Evolutionary conservation across 1,140 invertebrate genomes (phyloP), one percentile per base, ranked within the genome.

Genomic region (Centruroides vittatus): DNA sequence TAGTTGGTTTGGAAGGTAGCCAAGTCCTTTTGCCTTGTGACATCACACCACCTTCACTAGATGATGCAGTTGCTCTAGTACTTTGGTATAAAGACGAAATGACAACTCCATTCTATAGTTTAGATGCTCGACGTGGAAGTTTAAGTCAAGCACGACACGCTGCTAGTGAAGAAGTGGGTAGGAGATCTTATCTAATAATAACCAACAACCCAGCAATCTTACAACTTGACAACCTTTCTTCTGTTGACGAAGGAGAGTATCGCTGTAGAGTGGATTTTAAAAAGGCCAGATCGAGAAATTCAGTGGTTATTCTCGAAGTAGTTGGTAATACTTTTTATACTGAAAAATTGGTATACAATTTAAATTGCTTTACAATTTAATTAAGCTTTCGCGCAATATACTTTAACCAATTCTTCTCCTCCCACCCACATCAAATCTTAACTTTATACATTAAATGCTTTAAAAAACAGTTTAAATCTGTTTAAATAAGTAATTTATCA

Each of bases 191-290:
- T 46, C 59, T 70, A 50, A 62, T 65, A 34, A 70, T 66, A 48
- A 56, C 55, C 36, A 55, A 55, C 9, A 61, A 59, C 10, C 64
- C 64, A 11, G 63, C 69, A n/a, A 49, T 63, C 11, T 61, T 70
- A 3, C 60, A 60, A 11, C 51, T 70, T 4, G 62, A 70, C 9
- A 49, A 51, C 11, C 41, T 70, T 7, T 57, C 60, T 35, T 59
- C 60, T 3, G 76, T 79, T 84, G 67, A 93, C 71, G 86, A 83
- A 73, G 80, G 87, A 7, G 78, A 89, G 53, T 94, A 92, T 73
- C 79, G 89, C 66, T 93, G 90, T 74, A 79, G 91, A 48, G 89
- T 93, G 5, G 90, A 93, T 72, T 93, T 92, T 73, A 84, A 83
- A 70, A 89, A 89, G 70, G 89, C 89, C 9, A 88, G 88, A 1